These are phyloP conservation scores for Bruchidius siliquastri DNA, from an alignment of 2,888 invertebrate genomes.

Conservation along the genomic window DNA sequence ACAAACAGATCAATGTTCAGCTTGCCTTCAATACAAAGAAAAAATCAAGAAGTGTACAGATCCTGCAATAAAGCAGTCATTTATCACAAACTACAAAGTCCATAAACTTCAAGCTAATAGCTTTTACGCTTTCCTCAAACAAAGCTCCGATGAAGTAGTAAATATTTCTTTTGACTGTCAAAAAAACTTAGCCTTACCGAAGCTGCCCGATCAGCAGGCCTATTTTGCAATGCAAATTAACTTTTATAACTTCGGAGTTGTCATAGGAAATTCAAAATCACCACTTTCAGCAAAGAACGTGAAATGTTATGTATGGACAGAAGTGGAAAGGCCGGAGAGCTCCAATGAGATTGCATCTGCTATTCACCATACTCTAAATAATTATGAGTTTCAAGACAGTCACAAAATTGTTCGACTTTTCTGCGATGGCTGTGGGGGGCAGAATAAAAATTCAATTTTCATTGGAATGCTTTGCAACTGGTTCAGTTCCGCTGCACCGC, in stretches of 20 bases:
- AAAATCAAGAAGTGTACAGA: not conserved
- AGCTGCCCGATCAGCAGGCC: slow-evolving; percentile 7
- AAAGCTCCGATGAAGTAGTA: not conserved
- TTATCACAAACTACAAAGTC: not conserved
- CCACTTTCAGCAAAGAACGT: slow-evolving; percentile 2
- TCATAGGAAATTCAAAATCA: not conserved
- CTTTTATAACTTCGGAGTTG: slow-evolving; percentile 5
- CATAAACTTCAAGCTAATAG: not conserved
- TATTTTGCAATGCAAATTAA: slow-evolving; percentile 6
- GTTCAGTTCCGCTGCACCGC: slow-evolving; percentile 2
- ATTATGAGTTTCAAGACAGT: not conserved
- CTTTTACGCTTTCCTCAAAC: not conserved
- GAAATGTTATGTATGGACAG: slow-evolving; percentile 11
- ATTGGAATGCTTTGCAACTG: slow-evolving; percentile 12
- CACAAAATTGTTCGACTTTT: slow-evolving; percentile 1
- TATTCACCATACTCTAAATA: not conserved
- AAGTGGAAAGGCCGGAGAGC: slow-evolving; percentile 6
- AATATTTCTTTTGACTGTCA: not conserved
- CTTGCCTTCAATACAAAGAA: not conserved
- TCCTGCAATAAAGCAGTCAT: not conserved
- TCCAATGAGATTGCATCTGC: slow-evolving; percentile 14
- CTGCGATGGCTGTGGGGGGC: slow-evolving; percentile 13
- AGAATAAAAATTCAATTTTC: slow-evolving; percentile 12
- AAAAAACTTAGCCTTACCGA: slow-evolving; percentile 3
- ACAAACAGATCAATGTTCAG: slow-evolving; percentile 4